phyloP scores from a whole-genome alignment of 1,140 invertebrate genomes.

The Aphaenogaster ashmeadi region DNA sequence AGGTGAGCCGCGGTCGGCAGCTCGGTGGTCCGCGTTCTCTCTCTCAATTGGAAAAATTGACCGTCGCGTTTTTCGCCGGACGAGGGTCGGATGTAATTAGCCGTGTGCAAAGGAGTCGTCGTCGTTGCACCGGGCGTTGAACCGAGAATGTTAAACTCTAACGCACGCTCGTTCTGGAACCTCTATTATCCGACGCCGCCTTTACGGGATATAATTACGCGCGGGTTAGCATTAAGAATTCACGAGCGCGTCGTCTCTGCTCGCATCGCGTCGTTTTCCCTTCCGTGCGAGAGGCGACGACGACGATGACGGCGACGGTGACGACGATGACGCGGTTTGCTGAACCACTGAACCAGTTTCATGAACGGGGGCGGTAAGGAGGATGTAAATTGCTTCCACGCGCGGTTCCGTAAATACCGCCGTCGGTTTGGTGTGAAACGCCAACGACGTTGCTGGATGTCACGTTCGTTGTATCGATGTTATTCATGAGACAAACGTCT shows the following conservation, averaged over 20 bases:
- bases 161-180: conserved; percentile 17
- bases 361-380: background rate
- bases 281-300: conserved; percentile 13
- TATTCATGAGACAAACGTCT: conserved; percentile 28
- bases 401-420: conserved; percentile 30
- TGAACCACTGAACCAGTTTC: conserved; percentile 57
- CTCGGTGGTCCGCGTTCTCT: background rate
- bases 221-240: conserved; percentile 39
- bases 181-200: conserved; percentile 28
- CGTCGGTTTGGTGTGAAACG: conserved; percentile 7
- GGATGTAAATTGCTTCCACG: background rate
- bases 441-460: background rate
- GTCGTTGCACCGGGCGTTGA: conserved; percentile 25
- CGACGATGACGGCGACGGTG: conserved; percentile 2
- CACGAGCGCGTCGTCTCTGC: conserved; percentile 36
- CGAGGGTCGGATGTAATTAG: background rate
- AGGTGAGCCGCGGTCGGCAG: background rate
- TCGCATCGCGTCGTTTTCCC: conserved; percentile 16
- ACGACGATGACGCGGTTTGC: conserved; percentile 23
- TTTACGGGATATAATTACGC: conserved; percentile 53
- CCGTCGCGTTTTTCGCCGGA: background rate
- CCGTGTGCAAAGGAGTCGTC: background rate
- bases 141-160: conserved; percentile 43
- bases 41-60: conserved; percentile 20
- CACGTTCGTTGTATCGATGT: background rate